Percentiles rank a stretch among this genome's conserved stretches.
phyloP scores from a whole-genome alignment of 2,888 invertebrate genomes.

The Rugalucina vietnamica region DNA sequence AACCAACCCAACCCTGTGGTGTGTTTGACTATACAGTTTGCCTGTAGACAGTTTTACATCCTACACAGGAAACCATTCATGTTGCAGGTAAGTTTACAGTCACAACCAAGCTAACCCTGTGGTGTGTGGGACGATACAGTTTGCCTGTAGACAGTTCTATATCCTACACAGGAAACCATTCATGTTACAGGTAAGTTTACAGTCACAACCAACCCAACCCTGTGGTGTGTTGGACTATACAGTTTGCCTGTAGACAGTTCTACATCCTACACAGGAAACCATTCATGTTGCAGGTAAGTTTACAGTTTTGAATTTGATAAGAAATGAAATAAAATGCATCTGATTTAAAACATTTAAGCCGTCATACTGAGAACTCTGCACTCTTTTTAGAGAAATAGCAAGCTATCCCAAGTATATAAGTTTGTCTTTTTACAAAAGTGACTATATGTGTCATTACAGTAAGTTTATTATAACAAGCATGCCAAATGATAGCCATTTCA shows the following conservation, averaged over 20 bases:
- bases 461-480: too few species aligned
- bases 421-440: too few species aligned
- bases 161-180: slow-evolving; percentile 99
- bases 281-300: slow-evolving; percentile 92
- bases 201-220: slow-evolving; percentile 99
- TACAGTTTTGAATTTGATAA: slow-evolving; percentile 95
- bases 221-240: slow-evolving; percentile 96
- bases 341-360: too few species aligned
- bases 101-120: slow-evolving; percentile 98
- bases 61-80: slow-evolving; percentile 98
- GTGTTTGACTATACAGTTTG: slow-evolving; percentile 97
- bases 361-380: too few species aligned
- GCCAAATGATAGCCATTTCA: too few species aligned
- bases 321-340: slow-evolving; percentile 88
- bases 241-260: slow-evolving; percentile 99
- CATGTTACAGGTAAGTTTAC: slow-evolving; percentile 96
- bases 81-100: slow-evolving; percentile 97
- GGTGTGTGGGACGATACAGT: slow-evolving; percentile 97
- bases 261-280: slow-evolving; percentile 99
- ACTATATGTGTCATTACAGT: too few species aligned
- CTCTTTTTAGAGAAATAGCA: too few species aligned
- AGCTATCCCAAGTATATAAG: too few species aligned
- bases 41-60: slow-evolving; percentile 98
- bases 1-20: slow-evolving; percentile 98
- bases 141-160: slow-evolving; percentile 99